Evolutionary conservation across 1,140 invertebrate genomes (phyloP).

Genomic region (Acromyrmex echinatior): DNA sequence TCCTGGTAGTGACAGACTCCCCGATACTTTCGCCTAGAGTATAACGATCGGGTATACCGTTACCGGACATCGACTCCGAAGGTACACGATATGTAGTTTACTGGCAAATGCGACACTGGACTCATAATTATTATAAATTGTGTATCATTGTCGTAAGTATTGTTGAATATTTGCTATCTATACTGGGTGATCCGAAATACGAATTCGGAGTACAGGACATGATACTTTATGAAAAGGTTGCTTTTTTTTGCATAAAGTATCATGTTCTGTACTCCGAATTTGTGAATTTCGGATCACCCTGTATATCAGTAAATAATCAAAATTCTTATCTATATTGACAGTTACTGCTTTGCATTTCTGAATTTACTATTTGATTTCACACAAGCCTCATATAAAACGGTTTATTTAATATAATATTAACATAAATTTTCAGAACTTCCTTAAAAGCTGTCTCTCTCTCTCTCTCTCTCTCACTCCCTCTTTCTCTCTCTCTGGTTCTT

Average conservation of each 20-base stretch:
- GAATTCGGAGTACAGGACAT: too few species aligned
- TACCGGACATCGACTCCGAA: conserved; percentile 59
- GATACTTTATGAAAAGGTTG: too few species aligned
- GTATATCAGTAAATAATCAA: not conserved
- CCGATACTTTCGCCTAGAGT: conserved; percentile 70
- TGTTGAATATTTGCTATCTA: not conserved
- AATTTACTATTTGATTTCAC: not conserved
- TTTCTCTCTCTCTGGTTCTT: not conserved
- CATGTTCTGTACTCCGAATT: too few species aligned
- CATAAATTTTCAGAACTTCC: not conserved
- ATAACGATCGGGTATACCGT: conserved; percentile 67
- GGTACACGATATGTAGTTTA: conserved; percentile 37
- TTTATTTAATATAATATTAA: not conserved
- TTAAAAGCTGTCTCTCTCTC: not conserved
- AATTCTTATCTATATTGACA: not conserved
- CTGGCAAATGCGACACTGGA: not conserved
- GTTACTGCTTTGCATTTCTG: not conserved
- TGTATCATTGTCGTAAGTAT: not conserved
- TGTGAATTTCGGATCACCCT: too few species aligned
- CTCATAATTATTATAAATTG: not conserved
- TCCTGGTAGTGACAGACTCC: conserved; percentile 72
- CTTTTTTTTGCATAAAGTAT: too few species aligned
- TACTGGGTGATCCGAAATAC: too few species aligned
- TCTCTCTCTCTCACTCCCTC: not conserved
- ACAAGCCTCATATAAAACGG: not conserved